phyloP scores from a whole-genome alignment of 1,140 invertebrate genomes.

The Telenomus remus region DNA sequence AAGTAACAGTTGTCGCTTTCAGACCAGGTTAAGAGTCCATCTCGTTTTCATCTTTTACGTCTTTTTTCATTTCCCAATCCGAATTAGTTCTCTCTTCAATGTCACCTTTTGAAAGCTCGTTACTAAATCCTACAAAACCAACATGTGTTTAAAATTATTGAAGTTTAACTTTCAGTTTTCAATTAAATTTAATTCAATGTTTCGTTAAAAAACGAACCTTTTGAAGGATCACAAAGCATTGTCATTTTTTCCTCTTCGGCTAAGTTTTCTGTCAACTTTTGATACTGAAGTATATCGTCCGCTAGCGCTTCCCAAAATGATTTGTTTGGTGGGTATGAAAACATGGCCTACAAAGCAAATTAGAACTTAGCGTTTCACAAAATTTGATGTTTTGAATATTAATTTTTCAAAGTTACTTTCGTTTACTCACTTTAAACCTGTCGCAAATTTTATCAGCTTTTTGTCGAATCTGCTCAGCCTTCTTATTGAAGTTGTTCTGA shows the following conservation, averaged over 20 bases:
- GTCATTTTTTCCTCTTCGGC: constrained; percentile 74
- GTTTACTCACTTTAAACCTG: constrained; percentile 77
- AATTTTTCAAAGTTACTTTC: constrained; percentile 13
- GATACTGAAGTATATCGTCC: constrained; percentile 77
- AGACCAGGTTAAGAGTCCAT: no score
- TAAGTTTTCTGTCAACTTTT: constrained; percentile 77
- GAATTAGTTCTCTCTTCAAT: no score
- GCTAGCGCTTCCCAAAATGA: constrained; percentile 79
- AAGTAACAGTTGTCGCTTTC: no score
- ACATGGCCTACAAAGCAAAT: constrained; percentile 68
- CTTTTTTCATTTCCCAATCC: no score
- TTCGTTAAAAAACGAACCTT: no score
- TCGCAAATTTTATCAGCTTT: constrained; percentile 81
- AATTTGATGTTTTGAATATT: background rate
- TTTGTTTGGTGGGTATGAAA: constrained; percentile 73
- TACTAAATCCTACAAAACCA: no score
- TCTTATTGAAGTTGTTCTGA: constrained; percentile 77
- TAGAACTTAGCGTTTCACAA: background rate
- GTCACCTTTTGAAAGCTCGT: no score
- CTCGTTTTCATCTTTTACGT: no score
- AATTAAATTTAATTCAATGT: no score
- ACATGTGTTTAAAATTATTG: no score
- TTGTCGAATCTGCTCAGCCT: constrained; percentile 80
- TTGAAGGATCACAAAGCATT: no score
- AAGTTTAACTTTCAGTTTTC: no score